Base-by-base conservation (phyloP, 2,797 vertebrate species). In the Notoglanidium macrostoma region DNA sequence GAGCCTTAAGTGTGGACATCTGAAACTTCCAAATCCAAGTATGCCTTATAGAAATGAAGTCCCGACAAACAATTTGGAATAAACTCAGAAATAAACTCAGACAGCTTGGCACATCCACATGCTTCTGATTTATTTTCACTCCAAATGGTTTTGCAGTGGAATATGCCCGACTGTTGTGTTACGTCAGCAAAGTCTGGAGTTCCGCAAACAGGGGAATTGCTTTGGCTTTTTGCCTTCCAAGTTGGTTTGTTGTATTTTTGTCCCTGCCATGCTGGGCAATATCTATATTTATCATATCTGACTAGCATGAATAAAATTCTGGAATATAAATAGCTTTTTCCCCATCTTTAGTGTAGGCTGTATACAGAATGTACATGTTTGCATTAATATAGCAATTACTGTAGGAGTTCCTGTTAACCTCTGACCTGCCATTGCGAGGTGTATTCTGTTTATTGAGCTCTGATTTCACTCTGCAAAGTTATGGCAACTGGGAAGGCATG, bases 171-270 rank as follows among this genome's bases (percentile, higher is more conserved):
- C 44, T 83, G 44, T 67, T 77, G 26, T 76, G 55, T 54, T 85
- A 85, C 84, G 55, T 85, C 83, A 73, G 68, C 67, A 84, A 59
- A 72, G 67, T 57, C 70, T 63, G 55, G 72, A 77, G 72, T 76
- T 65, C 84, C 72, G 23, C 35, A n/a, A 73, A 65, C 44, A 78
- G n/a, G 29, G 72, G 44, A 78, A 65, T 51, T 54, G 44, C 29
- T 49, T 49, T 67, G n/a, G 73, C 17, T 85, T 74, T 29, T 84
- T 73, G 57, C 57, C 23, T 74, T 84, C 51, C 35, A 40, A 44
- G 29, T 55, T 59, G 70, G 40, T 85, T 67, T 85, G 59, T 85
- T 85, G 59, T 65, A 61, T 49, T 67, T 78, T 85, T 32, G 55
- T 46, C 44, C 44, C 40, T 54, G 73, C 74, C 72, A 40, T 63